Percentiles rank a stretch among this genome's conserved stretches.
These are phyloP conservation scores for Borostomias antarcticus DNA, from an alignment of 2,797 vertebrate genomes.

Conservation along the genomic window DNA sequence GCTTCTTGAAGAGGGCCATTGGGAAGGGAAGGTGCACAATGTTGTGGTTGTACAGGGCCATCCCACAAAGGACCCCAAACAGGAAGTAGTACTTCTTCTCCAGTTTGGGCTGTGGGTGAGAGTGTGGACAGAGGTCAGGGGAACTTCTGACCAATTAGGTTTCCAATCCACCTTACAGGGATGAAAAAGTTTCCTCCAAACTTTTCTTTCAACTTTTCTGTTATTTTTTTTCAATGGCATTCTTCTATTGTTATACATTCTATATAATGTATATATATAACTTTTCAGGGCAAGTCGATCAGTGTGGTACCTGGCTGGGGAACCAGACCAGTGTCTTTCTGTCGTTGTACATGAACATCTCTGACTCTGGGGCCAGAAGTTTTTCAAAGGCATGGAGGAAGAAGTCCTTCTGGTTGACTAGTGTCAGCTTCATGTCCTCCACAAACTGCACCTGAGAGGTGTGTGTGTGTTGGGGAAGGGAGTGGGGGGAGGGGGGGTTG, in stretches of 20 bases:
- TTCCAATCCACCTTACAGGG: too few relatives aligned
- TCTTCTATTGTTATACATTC: too few relatives aligned
- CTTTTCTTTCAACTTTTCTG: neutral
- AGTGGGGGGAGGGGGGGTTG: too few relatives aligned
- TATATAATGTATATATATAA: too few relatives aligned
- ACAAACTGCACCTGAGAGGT: constrained; percentile 66
- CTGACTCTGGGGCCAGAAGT: constrained; percentile 81
- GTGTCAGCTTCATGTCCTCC: constrained; percentile 62
- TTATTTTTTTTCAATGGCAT: neutral
- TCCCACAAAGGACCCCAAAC: constrained; percentile 92
- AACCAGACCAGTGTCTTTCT: constrained; percentile 89
- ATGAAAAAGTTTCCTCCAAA: neutral
- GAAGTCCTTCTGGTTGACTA: constrained; percentile 88
- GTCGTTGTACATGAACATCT: constrained; percentile 88
- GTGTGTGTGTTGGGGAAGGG: too few relatives aligned
- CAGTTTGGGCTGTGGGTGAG: constrained; percentile 79
- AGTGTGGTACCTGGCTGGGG: constrained; percentile 84
- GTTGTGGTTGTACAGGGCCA: constrained; percentile 93
- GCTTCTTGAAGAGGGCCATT: constrained; percentile 92
- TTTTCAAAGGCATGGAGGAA: constrained; percentile 88
- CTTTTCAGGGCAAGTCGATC: too few relatives aligned
- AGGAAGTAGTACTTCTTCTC: constrained; percentile 88
- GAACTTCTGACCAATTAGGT: too few relatives aligned
- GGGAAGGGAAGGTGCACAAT: constrained; percentile 91
- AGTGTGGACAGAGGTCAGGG: too few relatives aligned